phyloP scores from a whole-genome alignment of 2,888 invertebrate species.

The Pelosia muscerda region DNA sequence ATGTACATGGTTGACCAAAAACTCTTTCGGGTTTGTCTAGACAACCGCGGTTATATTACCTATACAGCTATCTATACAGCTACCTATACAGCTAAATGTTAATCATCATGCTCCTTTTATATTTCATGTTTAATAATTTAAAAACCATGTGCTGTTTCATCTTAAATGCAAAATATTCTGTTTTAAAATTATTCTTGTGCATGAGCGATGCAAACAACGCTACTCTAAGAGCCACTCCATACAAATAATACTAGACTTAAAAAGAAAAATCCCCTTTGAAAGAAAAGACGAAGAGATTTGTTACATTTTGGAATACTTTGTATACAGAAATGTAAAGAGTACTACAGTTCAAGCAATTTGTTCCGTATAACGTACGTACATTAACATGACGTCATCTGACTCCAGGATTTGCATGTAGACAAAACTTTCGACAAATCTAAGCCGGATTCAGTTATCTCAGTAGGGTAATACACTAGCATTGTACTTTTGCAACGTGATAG shows the following conservation, averaged over 20 bases:
- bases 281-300: constrained; percentile 12
- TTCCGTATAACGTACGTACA: neutral
- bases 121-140: too few species aligned
- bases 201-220: constrained; percentile 11
- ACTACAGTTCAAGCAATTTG: neutral
- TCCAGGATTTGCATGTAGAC: neutral
- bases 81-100: too few species aligned
- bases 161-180: neutral
- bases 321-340: neutral
- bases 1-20: too few species aligned
- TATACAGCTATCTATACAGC: too few species aligned
- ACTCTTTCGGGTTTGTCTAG: too few species aligned
- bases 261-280: constrained; percentile 20
- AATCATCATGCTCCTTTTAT: too few species aligned
- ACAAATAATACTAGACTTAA: constrained; percentile 25
- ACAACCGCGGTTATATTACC: too few species aligned
- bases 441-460: neutral
- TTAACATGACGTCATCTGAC: neutral
- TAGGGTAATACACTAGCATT: neutral
- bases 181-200: neutral
- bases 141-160: too few species aligned
- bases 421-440: neutral
- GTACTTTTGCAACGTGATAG: neutral
- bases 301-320: constrained; percentile 3
- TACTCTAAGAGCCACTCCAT: constrained; percentile 14